Conservation (phyloP, 2,113 vertebrate genomes). For the Paraplagusia blochii region DNA sequence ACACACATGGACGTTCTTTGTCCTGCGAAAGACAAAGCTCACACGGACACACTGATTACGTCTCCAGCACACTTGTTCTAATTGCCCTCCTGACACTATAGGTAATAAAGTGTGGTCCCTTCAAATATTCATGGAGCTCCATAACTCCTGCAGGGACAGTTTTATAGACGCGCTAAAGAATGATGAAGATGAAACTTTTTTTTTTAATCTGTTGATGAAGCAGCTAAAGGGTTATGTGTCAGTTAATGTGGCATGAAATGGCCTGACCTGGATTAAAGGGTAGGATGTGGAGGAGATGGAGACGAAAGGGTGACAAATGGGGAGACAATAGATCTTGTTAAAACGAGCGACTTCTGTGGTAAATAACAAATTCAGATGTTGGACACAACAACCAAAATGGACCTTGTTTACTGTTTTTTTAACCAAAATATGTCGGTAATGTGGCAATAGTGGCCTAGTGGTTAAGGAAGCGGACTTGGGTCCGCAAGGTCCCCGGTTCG, state of each 20-base stretch:
- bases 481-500: too few relatives aligned
- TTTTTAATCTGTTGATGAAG: constrained; percentile 1
- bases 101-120: constrained; percentile 43
- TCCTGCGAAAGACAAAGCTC: constrained; percentile 1
- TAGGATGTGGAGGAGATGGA: too few relatives aligned
- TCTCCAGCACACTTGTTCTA: constrained; percentile 47
- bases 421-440: too few relatives aligned
- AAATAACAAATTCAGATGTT: too few relatives aligned
- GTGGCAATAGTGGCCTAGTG: too few relatives aligned
- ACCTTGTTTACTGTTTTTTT: too few relatives aligned
- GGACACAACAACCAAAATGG: too few relatives aligned
- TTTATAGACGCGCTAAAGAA: constrained; percentile 16
- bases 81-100: constrained; percentile 53
- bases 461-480: too few relatives aligned
- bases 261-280: constrained; percentile 8
- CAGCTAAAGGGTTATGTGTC: not conserved
- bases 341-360: too few relatives aligned
- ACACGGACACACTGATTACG: not conserved
- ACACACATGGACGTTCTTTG: constrained; percentile 1
- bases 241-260: constrained; percentile 19
- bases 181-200: constrained; percentile 16
- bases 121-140: constrained; percentile 50
- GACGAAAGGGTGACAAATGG: too few relatives aligned
- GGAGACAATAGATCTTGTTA: too few relatives aligned
- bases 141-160: constrained; percentile 23